Evolutionary conservation across 2,888 invertebrate species (phyloP), one percentile per base, ranked within the genome.

Genomic region (Spilosoma lubricipeda): DNA sequence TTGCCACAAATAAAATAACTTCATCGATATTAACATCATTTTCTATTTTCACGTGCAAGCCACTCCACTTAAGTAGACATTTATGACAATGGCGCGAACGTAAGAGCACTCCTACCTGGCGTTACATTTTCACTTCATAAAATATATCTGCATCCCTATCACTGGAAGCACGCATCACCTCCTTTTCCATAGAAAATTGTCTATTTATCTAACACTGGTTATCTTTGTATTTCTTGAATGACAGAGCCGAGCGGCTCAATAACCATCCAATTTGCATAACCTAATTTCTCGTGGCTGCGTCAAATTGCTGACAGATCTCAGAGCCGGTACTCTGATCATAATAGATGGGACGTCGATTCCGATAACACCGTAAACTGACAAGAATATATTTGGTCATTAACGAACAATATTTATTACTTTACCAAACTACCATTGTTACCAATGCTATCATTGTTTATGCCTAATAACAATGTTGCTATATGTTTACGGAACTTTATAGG

Each of bases 241-340:
- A 87, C 89, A 87, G 86, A 85, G 86, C 83, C 83, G 70, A 82
- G 85, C 81, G 84, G 87, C 88, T 90, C 89, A 89, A 90, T 92
- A 91, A 89, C 90, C 90, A 87, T 90, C 88, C 86, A 90, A 93
- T 93, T 93, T 93, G 88, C 93, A 93, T 93, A 93, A 90, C 90
- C 90, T 92, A 92, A 93, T 93, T 93, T 89, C 85, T 89, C 86
- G 89, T 89, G 89, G 87, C 87, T 90, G 89, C 90, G 88, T 91
- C 90, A 91, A 90, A 92, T 91, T 89, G 88, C 91, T 90, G 91
- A 91, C 90, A 90, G 89, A 90, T 90, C 90, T 88, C 83, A 87
- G 81, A 85, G 86, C 80, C 85, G 86, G 82, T 85, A 85, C 86
- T 83, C 83, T 78, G 80, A 81, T 84, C 84, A 79, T 90, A 91